Percentiles rank a stretch among this genome's conserved stretches.
Evolutionary conservation across 2,888 invertebrate genomes (phyloP).

Genomic region (Acleris cristana): DNA sequence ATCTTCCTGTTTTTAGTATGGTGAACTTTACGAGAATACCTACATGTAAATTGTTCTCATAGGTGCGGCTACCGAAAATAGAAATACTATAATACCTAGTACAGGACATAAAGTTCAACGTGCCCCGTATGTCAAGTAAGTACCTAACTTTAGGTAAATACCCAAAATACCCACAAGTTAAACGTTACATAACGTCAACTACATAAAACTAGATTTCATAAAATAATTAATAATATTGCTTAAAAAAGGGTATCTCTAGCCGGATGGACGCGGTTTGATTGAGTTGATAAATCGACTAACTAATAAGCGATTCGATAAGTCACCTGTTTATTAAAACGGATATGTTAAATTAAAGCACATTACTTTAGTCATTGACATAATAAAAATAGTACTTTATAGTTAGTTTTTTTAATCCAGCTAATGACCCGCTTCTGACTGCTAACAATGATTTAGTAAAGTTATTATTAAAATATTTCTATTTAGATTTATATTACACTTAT

Average conservation of each 20-base stretch:
- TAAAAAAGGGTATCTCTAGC: slow-evolving; percentile 25
- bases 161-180: slow-evolving; percentile 13
- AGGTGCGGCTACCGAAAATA: too few species aligned
- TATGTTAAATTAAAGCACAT: slow-evolving; percentile 32
- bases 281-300: neutral
- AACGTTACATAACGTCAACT: slow-evolving; percentile 23
- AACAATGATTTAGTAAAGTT: slow-evolving; percentile 14
- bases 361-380: slow-evolving; percentile 18
- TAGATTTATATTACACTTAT: slow-evolving; percentile 14
- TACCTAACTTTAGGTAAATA: slow-evolving; percentile 27
- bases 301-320: slow-evolving; percentile 24
- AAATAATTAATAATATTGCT: slow-evolving; percentile 22
- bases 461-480: slow-evolving; percentile 9
- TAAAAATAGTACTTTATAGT: slow-evolving; percentile 2
- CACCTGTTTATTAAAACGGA: slow-evolving; percentile 19
- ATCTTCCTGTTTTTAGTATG: too few species aligned
- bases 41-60: too few species aligned
- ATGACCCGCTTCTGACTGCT: slow-evolving; percentile 7
- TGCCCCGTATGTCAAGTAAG: slow-evolving; percentile 6
- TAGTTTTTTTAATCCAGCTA: slow-evolving; percentile 4
- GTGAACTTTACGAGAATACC: too few species aligned
- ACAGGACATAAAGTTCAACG: too few species aligned
- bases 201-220: slow-evolving; percentile 22
- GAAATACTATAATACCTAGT: too few species aligned
- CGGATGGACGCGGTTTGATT: slow-evolving; percentile 2